Conservation (phyloP, 2,797 vertebrate genomes). For the Myotis vivesi region DNA sequence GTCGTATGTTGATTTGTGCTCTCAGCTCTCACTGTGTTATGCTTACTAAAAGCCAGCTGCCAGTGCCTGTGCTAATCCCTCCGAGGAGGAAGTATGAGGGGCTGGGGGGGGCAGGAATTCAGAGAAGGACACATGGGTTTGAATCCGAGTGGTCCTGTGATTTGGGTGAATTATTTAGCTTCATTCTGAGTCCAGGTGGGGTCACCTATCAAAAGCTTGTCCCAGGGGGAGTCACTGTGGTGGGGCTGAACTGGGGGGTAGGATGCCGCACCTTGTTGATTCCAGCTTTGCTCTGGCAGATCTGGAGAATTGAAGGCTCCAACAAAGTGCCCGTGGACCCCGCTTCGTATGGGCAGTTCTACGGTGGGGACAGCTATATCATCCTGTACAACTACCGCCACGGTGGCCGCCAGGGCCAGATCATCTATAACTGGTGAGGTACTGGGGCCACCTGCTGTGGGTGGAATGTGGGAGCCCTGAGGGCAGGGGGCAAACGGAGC, state of each 20-base stretch:
- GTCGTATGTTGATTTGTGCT: neutral
- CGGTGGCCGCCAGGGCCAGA: slow-evolving; percentile 90
- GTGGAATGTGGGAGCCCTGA: rapidly evolving
- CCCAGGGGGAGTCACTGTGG: neutral
- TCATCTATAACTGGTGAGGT: slow-evolving; percentile 97
- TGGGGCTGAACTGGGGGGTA: neutral
- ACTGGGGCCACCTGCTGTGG: neutral
- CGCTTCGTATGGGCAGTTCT: slow-evolving; percentile 93
- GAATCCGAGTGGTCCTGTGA: neutral
- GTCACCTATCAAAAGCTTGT: neutral
- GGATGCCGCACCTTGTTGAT: neutral
- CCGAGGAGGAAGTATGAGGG: rapidly evolving
- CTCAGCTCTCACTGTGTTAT: neutral
- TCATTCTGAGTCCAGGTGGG: neutral
- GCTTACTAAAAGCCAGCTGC: neutral
- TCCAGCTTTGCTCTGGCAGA: slow-evolving; percentile 82
- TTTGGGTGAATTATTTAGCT: neutral
- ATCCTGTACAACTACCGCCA: slow-evolving; percentile 94
- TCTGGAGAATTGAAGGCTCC: slow-evolving; percentile 95
- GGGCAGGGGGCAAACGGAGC: neutral
- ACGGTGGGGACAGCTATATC: slow-evolving; percentile 98
- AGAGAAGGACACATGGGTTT: neutral
- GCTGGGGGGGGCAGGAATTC: rapidly evolving
- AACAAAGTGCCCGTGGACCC: slow-evolving; percentile 90
- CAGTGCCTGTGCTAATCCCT: neutral